Base-by-base conservation (phyloP, 1,140 invertebrate genomes). In the Anastrepha ludens region DNA sequence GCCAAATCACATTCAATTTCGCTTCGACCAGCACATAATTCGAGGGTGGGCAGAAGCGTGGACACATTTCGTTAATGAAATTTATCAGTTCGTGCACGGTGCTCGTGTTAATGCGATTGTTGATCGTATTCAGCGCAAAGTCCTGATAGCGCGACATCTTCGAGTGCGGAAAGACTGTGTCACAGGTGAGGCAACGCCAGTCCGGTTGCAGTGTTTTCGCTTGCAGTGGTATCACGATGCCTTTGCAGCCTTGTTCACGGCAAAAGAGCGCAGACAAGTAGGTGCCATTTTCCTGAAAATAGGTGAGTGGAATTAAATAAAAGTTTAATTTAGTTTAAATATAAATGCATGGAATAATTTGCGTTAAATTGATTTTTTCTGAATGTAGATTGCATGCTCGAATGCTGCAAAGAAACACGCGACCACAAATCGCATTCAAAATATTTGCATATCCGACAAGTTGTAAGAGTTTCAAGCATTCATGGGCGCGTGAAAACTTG, bases 61-160 rank as follows among this genome's bases (percentile, higher is more conserved):
- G 92, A 62, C 91, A 93, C 87, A 92, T 85, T 6, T 93, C 92
- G 50, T 93, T 91, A 85, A 93, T 93, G 86, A 93, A 93, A 39
- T 90, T 89, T 20, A 93, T 93, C 92, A 93, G 91, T 81, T 93
- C 92, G 39, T 88, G 89, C 1, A 93, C 90, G 59, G 91, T 91
- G 89, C 91, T 89, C 86, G 89, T 89, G 62, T 93, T 93, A n/a
- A 93, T 92, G 44, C 92, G 89, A 88, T 92, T 92, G 87, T 93
- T 93, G 85, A 93, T 93, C 59, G 92, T 93, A 64, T 92, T 92
- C 50, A 93, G 87, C 0, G 92, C 91, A 64, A 93, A 93, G 89
- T 93, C 92, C 89, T 93, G 92, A 88, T 92, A 92, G 1, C 91
- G 89, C 0, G 91, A 90, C 92, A 93, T 93, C 81, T 93, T 92